Percentiles rank a stretch among this genome's conserved stretches.
Conservation (phyloP, 2,113 vertebrate species). For the Sterna hirundo region DNA sequence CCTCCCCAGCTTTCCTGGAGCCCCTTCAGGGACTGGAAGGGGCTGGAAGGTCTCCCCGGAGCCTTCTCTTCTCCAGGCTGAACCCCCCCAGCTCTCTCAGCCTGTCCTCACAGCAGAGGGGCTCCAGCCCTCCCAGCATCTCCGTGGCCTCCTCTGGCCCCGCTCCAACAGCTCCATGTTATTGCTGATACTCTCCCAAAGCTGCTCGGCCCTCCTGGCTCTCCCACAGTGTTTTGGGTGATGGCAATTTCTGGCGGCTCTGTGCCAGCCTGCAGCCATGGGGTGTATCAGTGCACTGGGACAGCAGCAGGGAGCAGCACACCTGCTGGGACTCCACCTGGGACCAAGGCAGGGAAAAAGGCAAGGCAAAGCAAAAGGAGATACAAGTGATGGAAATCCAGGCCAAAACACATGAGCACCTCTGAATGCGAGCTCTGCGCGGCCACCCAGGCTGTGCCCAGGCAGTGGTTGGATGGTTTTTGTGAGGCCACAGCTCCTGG, state of each 20-base stretch:
- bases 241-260: background rate
- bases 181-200: background rate
- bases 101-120: no score
- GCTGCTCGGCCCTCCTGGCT: accelerated
- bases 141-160: no score
- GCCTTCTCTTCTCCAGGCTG: no score
- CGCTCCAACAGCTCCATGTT: no score
- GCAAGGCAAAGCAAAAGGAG: background rate
- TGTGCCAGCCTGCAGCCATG: background rate
- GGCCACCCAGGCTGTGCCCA: background rate
- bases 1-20: no score
- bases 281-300: accelerated
- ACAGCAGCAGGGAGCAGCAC: background rate
- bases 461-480: background rate
- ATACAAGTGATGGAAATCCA: background rate
- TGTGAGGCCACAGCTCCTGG: background rate
- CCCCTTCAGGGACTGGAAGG: no score
- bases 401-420: background rate
- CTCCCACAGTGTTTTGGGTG: background rate
- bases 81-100: no score
- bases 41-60: no score
- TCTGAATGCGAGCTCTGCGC: background rate
- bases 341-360: background rate
- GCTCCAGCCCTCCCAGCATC: no score
- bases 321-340: background rate